A percentile compares a stretch with the other conserved stretches of the same genome.
Evolutionary conservation across 2,797 vertebrate species (phyloP).

Genomic region (Chelmon rostratus): DNA sequence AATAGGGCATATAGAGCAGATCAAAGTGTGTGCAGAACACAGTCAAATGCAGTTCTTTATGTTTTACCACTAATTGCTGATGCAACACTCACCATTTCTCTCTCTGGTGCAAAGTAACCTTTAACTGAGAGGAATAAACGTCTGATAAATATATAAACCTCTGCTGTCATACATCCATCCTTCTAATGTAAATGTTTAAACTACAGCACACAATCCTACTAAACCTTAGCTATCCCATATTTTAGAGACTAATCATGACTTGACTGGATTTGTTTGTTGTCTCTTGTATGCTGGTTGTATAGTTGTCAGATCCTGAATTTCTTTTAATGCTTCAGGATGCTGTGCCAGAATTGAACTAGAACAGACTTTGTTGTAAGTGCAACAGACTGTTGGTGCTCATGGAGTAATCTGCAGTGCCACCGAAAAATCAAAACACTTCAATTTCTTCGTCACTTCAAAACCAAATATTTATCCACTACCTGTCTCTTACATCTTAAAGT

Average conservation of each 20-base stretch:
- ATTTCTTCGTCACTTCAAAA: neutral
- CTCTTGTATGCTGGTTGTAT: too few species aligned
- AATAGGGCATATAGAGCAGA: neutral
- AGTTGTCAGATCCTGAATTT: too few species aligned
- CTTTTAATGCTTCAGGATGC: neutral
- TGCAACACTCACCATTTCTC: neutral
- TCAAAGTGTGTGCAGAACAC: neutral
- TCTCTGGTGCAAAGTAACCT: neutral
- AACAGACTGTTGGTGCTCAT: neutral
- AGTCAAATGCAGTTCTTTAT: neutral
- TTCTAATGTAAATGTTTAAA: neutral
- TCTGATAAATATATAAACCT: neutral
- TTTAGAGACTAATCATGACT: neutral
- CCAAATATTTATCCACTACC: neutral
- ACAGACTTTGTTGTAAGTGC: neutral
- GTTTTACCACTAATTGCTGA: neutral
- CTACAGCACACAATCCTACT: neutral
- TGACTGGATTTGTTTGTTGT: neutral
- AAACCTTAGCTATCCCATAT: neutral
- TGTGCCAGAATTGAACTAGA: neutral
- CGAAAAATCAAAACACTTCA: neutral
- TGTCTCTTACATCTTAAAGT: neutral
- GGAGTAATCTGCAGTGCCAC: neutral
- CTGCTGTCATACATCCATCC: neutral
- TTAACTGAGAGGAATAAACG: neutral